Percentiles rank a stretch among this genome's conserved stretches.
Conservation (phyloP, 2,888 invertebrate species). For the Meta bourneti region DNA sequence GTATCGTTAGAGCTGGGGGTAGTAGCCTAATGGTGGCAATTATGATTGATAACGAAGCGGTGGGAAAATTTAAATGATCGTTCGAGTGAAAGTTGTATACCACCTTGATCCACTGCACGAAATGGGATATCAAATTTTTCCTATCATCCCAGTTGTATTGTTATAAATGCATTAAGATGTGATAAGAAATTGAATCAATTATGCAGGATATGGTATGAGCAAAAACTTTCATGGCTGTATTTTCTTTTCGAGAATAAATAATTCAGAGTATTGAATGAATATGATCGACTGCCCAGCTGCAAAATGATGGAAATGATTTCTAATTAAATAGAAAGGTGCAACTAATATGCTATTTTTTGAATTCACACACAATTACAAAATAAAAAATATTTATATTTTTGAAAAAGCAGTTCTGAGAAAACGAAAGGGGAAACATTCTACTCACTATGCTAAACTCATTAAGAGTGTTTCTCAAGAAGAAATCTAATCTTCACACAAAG, state of each 20-base stretch:
- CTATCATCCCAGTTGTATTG: neutral
- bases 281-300: too few relatives aligned
- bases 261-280: too few relatives aligned
- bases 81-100: neutral
- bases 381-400: too few relatives aligned
- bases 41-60: neutral
- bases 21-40: neutral
- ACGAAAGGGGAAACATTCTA: too few relatives aligned
- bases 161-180: neutral
- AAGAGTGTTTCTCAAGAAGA: too few relatives aligned
- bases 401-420: too few relatives aligned
- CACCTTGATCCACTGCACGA: neutral
- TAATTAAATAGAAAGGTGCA: too few relatives aligned
- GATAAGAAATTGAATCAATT: neutral
- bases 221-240: neutral
- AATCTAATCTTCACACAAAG: too few relatives aligned
- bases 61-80: conserved; percentile 1
- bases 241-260: neutral
- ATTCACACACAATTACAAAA: too few relatives aligned
- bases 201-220: neutral
- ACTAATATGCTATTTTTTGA: too few relatives aligned
- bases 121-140: neutral
- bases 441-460: too few relatives aligned
- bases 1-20: neutral
- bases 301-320: too few relatives aligned